Conservation (phyloP, 2,888 invertebrate genomes). For the Agrochola lychnidis region DNA sequence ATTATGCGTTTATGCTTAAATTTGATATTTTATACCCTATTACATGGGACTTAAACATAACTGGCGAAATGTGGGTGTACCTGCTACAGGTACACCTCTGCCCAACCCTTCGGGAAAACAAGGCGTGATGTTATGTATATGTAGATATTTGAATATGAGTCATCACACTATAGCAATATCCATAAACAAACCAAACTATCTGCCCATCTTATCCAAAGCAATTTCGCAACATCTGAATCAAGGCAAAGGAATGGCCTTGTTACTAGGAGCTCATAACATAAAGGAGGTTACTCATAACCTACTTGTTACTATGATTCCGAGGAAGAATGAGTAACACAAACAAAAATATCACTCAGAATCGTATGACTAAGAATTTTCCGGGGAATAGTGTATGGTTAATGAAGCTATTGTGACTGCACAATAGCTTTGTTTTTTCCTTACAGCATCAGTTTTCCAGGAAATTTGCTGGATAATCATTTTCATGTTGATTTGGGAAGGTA, state of each 20-base stretch:
- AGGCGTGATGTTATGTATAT: too few relatives aligned
- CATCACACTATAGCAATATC: not conserved
- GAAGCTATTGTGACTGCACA: not conserved
- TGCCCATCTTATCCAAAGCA: not conserved
- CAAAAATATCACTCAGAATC: conserved; percentile 45
- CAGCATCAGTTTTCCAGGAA: conserved; percentile 5
- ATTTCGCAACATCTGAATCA: conserved; percentile 37
- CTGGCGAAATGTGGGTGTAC: too few relatives aligned
- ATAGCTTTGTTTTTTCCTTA: conserved; percentile 26
- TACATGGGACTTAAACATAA: too few relatives aligned
- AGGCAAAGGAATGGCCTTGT: conserved; percentile 27
- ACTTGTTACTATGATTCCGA: conserved; percentile 49
- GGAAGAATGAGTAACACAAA: conserved; percentile 55
- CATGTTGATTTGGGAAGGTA: not conserved
- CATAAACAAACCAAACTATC: conserved; percentile 12
- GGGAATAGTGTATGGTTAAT: conserved; percentile 12
- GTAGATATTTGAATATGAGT: not conserved
- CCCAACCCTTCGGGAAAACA: too few relatives aligned
- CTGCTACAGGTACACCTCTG: too few relatives aligned
- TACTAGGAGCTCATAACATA: conserved; percentile 29
- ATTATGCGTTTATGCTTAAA: not conserved
- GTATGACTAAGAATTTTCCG: conserved; percentile 59
- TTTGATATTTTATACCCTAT: not conserved
- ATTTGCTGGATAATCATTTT: not conserved
- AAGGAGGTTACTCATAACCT: conserved; percentile 50